Conservation (phyloP, 2,113 vertebrate species). For the Seriola dumerili region DNA sequence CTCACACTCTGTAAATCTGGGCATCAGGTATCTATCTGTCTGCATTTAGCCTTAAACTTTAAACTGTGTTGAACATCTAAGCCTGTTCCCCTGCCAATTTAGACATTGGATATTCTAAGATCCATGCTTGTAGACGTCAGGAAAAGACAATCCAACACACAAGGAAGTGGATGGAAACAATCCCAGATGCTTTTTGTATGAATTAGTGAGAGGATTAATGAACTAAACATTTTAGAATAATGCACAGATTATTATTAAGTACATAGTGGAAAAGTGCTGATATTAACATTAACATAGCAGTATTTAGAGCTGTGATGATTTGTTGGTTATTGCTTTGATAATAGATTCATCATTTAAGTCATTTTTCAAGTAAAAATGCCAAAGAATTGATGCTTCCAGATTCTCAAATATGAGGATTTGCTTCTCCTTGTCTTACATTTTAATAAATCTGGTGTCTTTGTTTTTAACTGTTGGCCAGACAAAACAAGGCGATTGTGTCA, state of each 20-base stretch:
- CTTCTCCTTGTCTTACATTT: not conserved
- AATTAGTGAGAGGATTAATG: not conserved
- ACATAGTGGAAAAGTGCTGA: no score
- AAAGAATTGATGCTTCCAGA: no score
- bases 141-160: not conserved
- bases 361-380: no score
- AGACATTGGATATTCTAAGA: not conserved
- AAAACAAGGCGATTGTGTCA: not conserved
- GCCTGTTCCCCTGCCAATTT: not conserved
- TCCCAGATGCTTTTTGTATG: no score
- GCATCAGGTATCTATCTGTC: not conserved
- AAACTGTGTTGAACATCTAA: not conserved
- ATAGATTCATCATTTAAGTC: not conserved
- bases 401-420: not conserved
- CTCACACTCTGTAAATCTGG: no score
- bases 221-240: not conserved
- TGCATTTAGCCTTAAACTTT: not conserved
- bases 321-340: not conserved
- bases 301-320: not conserved
- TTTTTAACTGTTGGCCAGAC: not conserved
- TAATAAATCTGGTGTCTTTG: not conserved
- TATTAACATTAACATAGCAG: not conserved
- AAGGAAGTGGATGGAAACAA: no score
- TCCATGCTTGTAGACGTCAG: not conserved
- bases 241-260: not conserved